Conservation (phyloP, 2,888 invertebrate genomes). For the Polyploca ridens region DNA sequence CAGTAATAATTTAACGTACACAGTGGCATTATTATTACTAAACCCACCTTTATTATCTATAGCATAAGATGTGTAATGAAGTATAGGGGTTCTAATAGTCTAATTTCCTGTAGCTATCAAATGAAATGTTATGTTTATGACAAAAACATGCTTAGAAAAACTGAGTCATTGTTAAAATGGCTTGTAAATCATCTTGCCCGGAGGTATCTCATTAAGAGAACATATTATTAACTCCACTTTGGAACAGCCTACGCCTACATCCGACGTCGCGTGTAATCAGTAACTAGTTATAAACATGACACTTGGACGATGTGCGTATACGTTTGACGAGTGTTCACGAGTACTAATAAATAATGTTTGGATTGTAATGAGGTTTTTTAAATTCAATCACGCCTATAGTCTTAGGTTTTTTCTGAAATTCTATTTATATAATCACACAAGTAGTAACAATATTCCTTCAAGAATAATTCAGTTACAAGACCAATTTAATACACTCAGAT, state of each 20-base stretch:
- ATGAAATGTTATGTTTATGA: not conserved
- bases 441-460: too few relatives aligned
- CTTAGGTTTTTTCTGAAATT: too few relatives aligned
- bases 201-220: slow-evolving; percentile 6
- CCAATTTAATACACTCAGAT: too few relatives aligned
- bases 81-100: not conserved
- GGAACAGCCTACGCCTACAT: not conserved
- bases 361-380: too few relatives aligned
- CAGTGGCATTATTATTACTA: not conserved
- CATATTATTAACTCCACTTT: not conserved
- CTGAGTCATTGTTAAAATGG: slow-evolving; percentile 1
- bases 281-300: not conserved
- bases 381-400: too few relatives aligned
- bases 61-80: too few relatives aligned
- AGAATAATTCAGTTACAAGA: too few relatives aligned
- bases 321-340: not conserved
- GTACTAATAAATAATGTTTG: too few relatives aligned
- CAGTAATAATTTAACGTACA: not conserved
- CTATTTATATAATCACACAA: too few relatives aligned
- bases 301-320: not conserved
- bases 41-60: not conserved
- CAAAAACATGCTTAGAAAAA: not conserved
- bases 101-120: not conserved
- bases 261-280: not conserved
- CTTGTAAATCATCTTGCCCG: not conserved